These are phyloP conservation scores for Agelas oroides DNA, from an alignment of 37 sponge, comb jelly and placozoan genomes.

Conservation along the genomic window DNA sequence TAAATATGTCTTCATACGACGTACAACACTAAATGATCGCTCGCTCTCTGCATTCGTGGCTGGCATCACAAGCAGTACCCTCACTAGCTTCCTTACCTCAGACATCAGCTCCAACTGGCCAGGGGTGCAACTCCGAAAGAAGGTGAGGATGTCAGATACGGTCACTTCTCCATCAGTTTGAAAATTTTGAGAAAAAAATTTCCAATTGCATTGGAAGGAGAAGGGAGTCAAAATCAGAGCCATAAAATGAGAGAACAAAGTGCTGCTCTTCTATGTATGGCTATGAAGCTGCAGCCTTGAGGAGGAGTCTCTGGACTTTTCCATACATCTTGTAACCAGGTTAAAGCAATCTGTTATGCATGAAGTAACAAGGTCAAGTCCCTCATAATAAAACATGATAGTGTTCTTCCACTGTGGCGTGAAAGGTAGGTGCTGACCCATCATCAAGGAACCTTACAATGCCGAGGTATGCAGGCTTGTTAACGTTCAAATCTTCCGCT, in stretches of 20 bases:
- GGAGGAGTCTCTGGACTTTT: slow-evolving; percentile 44
- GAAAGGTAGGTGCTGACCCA: slow-evolving; percentile 41
- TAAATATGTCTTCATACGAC: slow-evolving; percentile 58
- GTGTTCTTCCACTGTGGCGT: slow-evolving; percentile 48
- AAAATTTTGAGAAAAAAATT: slow-evolving; percentile 9
- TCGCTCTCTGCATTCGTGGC: slow-evolving; percentile 58
- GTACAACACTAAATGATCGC: slow-evolving; percentile 59
- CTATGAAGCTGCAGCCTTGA: slow-evolving; percentile 52
- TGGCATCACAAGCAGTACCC: slow-evolving; percentile 54
- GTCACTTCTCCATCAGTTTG: slow-evolving; percentile 13
- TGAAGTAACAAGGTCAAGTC: slow-evolving; percentile 54
- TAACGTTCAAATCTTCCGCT: slow-evolving; percentile 37
- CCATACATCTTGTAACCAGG: slow-evolving; percentile 39
- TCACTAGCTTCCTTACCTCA: slow-evolving; percentile 30
- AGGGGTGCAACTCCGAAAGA: slow-evolving; percentile 30
- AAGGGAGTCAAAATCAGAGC: slow-evolving; percentile 30
- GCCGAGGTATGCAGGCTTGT: slow-evolving; percentile 21
- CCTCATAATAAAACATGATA: slow-evolving; percentile 59
- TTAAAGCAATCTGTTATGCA: slow-evolving; percentile 35
- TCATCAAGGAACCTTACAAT: slow-evolving; percentile 28
- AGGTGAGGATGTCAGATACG: slow-evolving; percentile 19
- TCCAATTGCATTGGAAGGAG: slow-evolving; percentile 28
- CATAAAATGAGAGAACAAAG: slow-evolving; percentile 37
- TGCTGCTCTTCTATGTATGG: slow-evolving; percentile 18
- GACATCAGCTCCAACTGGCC: slow-evolving; percentile 14